Evolutionary conservation across 2,888 invertebrate species (phyloP).

Genomic region (Rambutsinella grinnellia): DNA sequence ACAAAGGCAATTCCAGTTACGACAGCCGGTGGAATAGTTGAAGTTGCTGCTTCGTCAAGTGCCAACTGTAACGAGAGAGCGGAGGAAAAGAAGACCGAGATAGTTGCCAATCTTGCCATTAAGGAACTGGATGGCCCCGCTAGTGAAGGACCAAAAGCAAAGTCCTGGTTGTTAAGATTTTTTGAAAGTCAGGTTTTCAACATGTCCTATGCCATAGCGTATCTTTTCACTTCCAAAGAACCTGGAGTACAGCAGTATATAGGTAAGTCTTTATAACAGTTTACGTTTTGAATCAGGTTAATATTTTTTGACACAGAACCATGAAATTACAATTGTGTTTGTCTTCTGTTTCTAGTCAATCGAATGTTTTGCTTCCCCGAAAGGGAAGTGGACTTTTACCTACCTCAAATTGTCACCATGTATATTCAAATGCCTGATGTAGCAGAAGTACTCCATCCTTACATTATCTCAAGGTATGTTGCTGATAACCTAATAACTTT

Average conservation of each 20-base stretch:
- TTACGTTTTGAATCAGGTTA: background rate
- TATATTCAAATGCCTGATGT: conserved; percentile 98
- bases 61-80: conserved; percentile 35
- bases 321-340: background rate
- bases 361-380: conserved; percentile 95
- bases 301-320: background rate
- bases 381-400: conserved; percentile 95
- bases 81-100: conserved; percentile 21
- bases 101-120: background rate
- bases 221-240: conserved; percentile 98
- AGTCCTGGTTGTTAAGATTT: conserved; percentile 80
- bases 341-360: conserved; percentile 77
- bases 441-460: conserved; percentile 92
- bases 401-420: conserved; percentile 98
- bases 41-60: conserved; percentile 38
- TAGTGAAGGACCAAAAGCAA: conserved; percentile 58
- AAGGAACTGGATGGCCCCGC: background rate
- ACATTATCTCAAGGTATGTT: conserved; percentile 81
- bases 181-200: conserved; percentile 98
- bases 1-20: conserved; percentile 1
- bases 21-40: background rate
- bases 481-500: background rate
- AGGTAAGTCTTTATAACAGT: conserved; percentile 73
- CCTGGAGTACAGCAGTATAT: conserved; percentile 97
- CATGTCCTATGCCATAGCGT: conserved; percentile 98